Evolutionary conservation across 2,888 invertebrate species (phyloP).

Genomic region (Patella caerulea): DNA sequence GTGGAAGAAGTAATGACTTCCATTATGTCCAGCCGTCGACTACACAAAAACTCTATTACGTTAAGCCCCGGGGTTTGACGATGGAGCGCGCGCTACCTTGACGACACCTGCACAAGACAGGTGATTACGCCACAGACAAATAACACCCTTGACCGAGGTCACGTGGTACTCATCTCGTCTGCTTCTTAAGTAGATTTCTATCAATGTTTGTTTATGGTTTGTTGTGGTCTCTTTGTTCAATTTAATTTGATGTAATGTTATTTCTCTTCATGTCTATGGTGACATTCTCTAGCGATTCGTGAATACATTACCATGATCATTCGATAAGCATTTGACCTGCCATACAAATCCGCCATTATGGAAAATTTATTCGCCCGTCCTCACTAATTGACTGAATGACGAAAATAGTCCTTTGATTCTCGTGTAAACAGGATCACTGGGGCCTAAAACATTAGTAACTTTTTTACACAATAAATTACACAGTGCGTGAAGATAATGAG

Average conservation of each 20-base stretch:
- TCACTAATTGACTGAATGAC: no score
- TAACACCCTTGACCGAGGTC: slow-evolving; percentile 13
- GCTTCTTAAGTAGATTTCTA: background rate
- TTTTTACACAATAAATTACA: no score
- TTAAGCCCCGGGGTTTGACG: background rate
- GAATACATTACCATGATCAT: no score
- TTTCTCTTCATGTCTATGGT: background rate
- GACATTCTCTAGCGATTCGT: background rate
- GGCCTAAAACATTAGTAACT: no score
- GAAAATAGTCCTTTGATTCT: no score
- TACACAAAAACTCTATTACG: slow-evolving; percentile 4
- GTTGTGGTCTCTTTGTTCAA: background rate
- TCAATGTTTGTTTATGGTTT: slow-evolving; percentile 7
- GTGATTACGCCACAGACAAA: slow-evolving; percentile 13
- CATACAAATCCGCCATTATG: no score
- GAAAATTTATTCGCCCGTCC: no score
- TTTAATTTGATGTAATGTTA: slow-evolving; percentile 5
- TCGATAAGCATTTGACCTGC: no score
- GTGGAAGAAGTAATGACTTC: background rate
- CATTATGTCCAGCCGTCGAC: slow-evolving; percentile 3
- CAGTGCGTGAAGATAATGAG: no score
- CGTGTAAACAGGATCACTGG: no score
- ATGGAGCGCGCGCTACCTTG: slow-evolving; percentile 8
- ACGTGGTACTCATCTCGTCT: slow-evolving; percentile 5
- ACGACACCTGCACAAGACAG: slow-evolving; percentile 7